A percentile compares a stretch with the other conserved stretches of the same genome.
Conservation (phyloP, 2,113 vertebrate species). For the Mellivora capensis region DNA sequence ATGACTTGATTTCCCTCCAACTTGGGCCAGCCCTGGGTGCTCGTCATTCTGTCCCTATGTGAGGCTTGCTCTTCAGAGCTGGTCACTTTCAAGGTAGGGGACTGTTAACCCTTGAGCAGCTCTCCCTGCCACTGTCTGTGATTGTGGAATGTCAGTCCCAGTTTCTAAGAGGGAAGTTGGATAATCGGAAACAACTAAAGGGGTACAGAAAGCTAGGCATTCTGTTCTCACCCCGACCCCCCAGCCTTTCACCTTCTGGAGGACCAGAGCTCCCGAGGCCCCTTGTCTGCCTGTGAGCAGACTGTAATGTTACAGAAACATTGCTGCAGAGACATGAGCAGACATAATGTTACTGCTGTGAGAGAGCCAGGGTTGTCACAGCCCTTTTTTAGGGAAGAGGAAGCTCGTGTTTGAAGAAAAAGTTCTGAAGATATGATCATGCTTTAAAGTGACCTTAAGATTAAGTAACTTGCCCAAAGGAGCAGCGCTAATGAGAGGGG, state of each 20-base stretch:
- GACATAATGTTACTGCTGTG: too few species aligned
- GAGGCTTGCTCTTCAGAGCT: background rate
- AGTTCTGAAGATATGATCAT: background rate
- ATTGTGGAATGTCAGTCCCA: fast-evolving
- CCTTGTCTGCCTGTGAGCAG: background rate
- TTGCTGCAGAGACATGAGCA: background rate
- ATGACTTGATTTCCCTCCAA: background rate
- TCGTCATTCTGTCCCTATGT: fast-evolving
- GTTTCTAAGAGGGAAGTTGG: background rate
- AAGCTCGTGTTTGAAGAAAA: background rate
- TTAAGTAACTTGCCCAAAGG: background rate
- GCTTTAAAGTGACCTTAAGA: background rate
- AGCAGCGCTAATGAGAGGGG: background rate
- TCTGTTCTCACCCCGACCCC: fast-evolving
- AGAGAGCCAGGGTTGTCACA: background rate
- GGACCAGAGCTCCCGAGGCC: background rate
- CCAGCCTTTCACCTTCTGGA: background rate
- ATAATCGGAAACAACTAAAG: background rate
- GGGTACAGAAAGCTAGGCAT: fast-evolving
- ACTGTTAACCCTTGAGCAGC: background rate
- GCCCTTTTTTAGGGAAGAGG: background rate
- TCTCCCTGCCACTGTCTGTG: background rate
- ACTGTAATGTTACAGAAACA: too few species aligned
- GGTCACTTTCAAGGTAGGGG: too few species aligned
- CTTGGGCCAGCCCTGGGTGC: background rate